Evolutionary conservation across 2,888 invertebrate genomes (phyloP), one percentile per base, ranked within the genome.

Genomic region (Aspidiotus rigidus): DNA sequence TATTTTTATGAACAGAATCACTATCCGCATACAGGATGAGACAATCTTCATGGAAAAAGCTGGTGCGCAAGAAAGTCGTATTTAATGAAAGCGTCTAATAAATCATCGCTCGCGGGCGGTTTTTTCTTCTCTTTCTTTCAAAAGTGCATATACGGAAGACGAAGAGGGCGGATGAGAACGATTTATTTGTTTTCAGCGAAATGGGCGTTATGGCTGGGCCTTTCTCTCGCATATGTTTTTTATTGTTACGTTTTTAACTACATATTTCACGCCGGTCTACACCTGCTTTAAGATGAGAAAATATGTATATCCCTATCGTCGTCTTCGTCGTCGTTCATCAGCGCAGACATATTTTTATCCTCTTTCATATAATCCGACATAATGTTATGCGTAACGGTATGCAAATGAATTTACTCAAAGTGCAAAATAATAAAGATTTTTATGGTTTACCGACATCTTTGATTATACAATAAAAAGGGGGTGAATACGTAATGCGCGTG

Each of bases 351-450:
- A 60, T 67, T 67, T 67, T 67, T 67, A 44, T 67, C 67, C 67
- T 59, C 59, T 59, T 67, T 67, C 60, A 67, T 57, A 67, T 67
- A 67, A 67, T 67, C 69, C 54, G 69, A 69, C 54, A 61, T 55
- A 62, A 62, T 69, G 54, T 55, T 62, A 69, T 17, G 54, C 41
- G 61, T 40, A 61, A 69, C 55, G 61, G 55, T 69, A 69, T 69
- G 69, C 62, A 69, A 69, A 69, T 69, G 41, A 62, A 69, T 62
- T 69, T 69, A 62, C 62, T 56, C 62, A 63, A 69, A 69, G 69
- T 62, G 69, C 62, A 62, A 69, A 69, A 69, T 69, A 69, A 69
- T 69, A 69, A 69, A 69, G 69, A 69, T 69, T 69, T 69, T 69
- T 67, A 67, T 60, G 59, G 67, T 59, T 67, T 67, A 67, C 67